Evolutionary conservation across 2,888 invertebrate genomes (phyloP).

Genomic region (Dynastes grantii): DNA sequence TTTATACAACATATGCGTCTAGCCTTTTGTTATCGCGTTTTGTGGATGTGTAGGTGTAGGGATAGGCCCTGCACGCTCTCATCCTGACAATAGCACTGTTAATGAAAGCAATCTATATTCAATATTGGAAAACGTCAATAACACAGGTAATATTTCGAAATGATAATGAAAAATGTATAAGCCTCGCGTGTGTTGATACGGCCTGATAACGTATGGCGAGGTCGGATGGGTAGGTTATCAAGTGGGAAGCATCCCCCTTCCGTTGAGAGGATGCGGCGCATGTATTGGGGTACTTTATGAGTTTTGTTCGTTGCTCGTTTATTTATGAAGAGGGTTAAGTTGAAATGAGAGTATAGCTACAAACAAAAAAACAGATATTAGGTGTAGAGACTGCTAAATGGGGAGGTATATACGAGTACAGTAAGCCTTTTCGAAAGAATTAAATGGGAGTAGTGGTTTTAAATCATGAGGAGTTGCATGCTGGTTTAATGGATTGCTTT

Average conservation of each 20-base stretch:
- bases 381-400: no score
- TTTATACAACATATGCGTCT: conserved; percentile 16
- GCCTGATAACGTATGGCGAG: background rate
- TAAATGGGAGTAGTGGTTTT: no score
- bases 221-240: conserved; percentile 9
- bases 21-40: conserved; percentile 5
- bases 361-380: no score
- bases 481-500: no score
- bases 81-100: conserved; percentile 31
- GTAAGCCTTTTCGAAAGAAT: no score
- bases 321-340: conserved; percentile 17
- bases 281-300: conserved; percentile 17
- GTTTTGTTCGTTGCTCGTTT: conserved; percentile 14
- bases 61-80: background rate
- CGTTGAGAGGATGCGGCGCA: background rate
- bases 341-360: background rate
- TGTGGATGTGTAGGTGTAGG: no score
- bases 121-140: conserved; percentile 42
- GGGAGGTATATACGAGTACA: no score
- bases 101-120: conserved; percentile 46
- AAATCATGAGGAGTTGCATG: no score
- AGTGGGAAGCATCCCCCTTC: background rate
- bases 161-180: conserved; percentile 45
- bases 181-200: background rate
- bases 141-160: conserved; percentile 44